Evolutionary conservation across 2,113 vertebrate species (phyloP), one percentile per base, ranked within the genome.

Genomic region (Lanius collurio): DNA sequence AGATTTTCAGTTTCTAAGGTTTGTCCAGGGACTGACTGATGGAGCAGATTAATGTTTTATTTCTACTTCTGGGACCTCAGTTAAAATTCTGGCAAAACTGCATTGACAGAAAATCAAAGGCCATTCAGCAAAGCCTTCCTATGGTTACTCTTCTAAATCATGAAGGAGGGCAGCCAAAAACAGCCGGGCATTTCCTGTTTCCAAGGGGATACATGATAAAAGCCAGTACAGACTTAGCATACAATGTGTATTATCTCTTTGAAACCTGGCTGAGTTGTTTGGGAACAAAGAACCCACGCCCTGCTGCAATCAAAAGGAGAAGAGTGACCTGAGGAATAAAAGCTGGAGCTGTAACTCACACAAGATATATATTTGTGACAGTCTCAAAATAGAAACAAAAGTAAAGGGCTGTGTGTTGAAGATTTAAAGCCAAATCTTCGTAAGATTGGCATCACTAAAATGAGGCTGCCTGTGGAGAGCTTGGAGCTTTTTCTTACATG

Each of bases 41-140:
- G 83, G 82, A 93, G 80, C 27, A 92, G 68, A 96, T 90, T 79
- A 89, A 95, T 93, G 87, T 84, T 94, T 90, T 80, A 59, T 87
- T 93, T 94, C 88, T 83, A 62, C 92, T 94, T 95, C 56, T 71
- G 92, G 90, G 92, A 94, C 77, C 74, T 82, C 2, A 0, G 63
- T 92, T 96, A 96, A 92, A 97, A 95, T 87, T 89, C 90, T 92
- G 90, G 95, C 89, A 96, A 96, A 96, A 94, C 77, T 37, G 65
- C 91, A 82, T 31, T 89, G 95, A 92, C 92, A 84, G 92, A 94
- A 96, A 95, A 97, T 96, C 96, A 95, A 97, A 97, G 83, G 57
- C 90, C 80, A 57, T 89, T 93, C 95, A 94, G 90, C 73, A 94
- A 92, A 96, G 80, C 83, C 69, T 96, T 95, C 88, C 79, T 88